Evolutionary conservation across 2,888 invertebrate species (phyloP).

Genomic region (Eupithecia dodoneata): DNA sequence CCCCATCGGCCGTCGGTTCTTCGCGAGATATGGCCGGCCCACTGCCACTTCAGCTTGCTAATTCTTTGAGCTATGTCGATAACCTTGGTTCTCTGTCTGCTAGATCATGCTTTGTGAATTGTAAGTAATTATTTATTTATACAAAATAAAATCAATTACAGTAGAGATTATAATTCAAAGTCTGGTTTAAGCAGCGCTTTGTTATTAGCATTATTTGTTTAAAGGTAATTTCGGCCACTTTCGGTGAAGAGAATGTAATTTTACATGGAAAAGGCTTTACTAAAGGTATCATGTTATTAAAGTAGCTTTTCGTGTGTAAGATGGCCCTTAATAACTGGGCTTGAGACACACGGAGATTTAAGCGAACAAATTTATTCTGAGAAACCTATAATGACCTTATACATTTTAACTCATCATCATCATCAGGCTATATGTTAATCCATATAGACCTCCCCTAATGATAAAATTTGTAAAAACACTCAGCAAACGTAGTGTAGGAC

Average conservation of each 20-base stretch:
- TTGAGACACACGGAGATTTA: conserved; percentile 38
- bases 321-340: conserved; percentile 15
- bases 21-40: too few species aligned
- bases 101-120: too few species aligned
- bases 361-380: background rate
- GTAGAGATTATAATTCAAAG: conserved; percentile 12
- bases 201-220: conserved; percentile 34
- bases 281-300: conserved; percentile 60
- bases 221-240: conserved; percentile 26
- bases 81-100: too few species aligned
- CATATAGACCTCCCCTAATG: too few species aligned
- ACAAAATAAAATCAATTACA: conserved; percentile 9
- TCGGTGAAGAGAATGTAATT: conserved; percentile 29
- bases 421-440: too few species aligned
- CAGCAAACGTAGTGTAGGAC: too few species aligned
- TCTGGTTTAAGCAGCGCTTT: conserved; percentile 17
- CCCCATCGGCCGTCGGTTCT: too few species aligned
- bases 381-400: too few species aligned
- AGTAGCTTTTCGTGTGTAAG: conserved; percentile 47
- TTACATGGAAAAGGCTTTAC: conserved; percentile 43
- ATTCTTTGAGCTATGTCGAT: too few species aligned
- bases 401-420: too few species aligned
- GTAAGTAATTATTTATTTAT: background rate
- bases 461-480: too few species aligned
- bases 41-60: too few species aligned